phyloP scores from a whole-genome alignment of 1,140 invertebrate genomes.

The Orussus abietinus region DNA sequence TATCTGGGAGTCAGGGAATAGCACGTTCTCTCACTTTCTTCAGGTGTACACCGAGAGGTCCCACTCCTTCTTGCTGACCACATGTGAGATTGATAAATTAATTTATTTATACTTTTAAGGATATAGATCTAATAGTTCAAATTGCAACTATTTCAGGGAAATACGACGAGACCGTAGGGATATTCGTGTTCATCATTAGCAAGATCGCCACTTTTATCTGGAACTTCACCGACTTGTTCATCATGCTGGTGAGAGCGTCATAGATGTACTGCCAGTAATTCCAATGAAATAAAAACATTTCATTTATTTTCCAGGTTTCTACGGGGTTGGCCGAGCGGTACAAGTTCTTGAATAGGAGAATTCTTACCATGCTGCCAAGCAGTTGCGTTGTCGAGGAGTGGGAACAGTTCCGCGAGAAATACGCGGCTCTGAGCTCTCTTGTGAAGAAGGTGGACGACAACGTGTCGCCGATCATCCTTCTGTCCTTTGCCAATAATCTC shows the following conservation, averaged over 20 bases:
- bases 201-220: slow-evolving; percentile 64
- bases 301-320: slow-evolving; percentile 31
- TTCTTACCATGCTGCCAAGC: slow-evolving; percentile 16
- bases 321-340: slow-evolving; percentile 47
- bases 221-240: slow-evolving; percentile 66
- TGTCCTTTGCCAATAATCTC: slow-evolving; percentile 67
- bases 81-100: slow-evolving; percentile 20
- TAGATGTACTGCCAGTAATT: too few relatives aligned
- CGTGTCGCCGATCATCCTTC: slow-evolving; percentile 58
- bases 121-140: too few relatives aligned
- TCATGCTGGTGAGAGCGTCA: slow-evolving; percentile 60
- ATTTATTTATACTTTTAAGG: slow-evolving; percentile 11
- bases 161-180: slow-evolving; percentile 40
- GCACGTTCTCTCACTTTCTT: slow-evolving; percentile 34
- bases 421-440: slow-evolving; percentile 56
- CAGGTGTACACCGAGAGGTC: slow-evolving; percentile 30
- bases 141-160: slow-evolving; percentile 37
- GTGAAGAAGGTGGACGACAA: slow-evolving; percentile 57
- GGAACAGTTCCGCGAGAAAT: slow-evolving; percentile 57
- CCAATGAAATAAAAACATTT: too few relatives aligned
- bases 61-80: slow-evolving; percentile 38
- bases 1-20: slow-evolving; percentile 21
- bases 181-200: slow-evolving; percentile 52
- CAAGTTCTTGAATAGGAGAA: slow-evolving; percentile 35
- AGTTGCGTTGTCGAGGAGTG: slow-evolving; percentile 43